Conservation (phyloP, 2,888 invertebrate genomes). For the Lysandra coridon region DNA sequence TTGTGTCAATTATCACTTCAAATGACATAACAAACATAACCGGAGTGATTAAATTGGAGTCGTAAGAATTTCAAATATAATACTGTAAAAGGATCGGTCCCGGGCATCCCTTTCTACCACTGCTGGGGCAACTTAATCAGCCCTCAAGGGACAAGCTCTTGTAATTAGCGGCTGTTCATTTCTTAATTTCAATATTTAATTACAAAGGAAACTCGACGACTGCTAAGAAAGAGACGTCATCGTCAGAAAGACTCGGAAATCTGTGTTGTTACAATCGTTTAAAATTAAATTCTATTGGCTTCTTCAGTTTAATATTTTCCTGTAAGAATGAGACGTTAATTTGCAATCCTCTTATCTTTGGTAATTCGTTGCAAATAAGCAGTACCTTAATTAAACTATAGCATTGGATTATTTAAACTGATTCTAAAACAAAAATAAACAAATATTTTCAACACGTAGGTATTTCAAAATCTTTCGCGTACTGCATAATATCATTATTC, state of each 20-base stretch:
- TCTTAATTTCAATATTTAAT: conserved; percentile 83
- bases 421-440: neutral
- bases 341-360: neutral
- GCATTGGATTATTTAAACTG: neutral
- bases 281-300: conserved; percentile 60
- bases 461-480: neutral
- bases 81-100: conserved; percentile 64
- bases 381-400: neutral
- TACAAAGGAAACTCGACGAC: conserved; percentile 81
- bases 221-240: conserved; percentile 77
- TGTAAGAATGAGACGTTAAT: conserved; percentile 36
- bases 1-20: neutral
- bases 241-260: conserved; percentile 72
- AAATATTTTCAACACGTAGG: neutral
- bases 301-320: conserved; percentile 57
- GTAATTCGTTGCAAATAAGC: neutral
- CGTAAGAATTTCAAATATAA: conserved; percentile 57
- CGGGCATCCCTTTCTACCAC: conserved; percentile 70
- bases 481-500: no score
- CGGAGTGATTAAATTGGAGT: conserved; percentile 21
- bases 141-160: conserved; percentile 79
- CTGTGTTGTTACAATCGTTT: conserved; percentile 71
- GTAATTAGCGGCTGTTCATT: conserved; percentile 82
- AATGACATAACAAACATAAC: neutral
- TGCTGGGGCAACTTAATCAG: conserved; percentile 74